Percentiles rank a stretch among this genome's conserved stretches.
Conservation (phyloP, 2,113 vertebrate species). For the Pseudorectes ferrugineus region DNA sequence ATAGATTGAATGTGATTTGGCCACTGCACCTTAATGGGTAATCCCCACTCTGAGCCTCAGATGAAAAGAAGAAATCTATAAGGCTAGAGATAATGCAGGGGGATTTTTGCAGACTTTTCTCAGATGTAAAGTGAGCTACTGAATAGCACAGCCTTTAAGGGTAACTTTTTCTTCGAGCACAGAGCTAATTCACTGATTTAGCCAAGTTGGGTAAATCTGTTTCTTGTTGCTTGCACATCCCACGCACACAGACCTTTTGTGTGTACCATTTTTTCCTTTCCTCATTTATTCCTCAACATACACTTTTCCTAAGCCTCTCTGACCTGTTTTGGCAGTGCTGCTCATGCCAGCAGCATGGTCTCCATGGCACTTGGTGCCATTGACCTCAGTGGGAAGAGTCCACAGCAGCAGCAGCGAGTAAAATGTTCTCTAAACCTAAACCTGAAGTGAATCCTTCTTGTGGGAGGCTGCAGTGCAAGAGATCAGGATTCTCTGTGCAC, state of each 20-base stretch:
- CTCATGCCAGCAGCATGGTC: background rate
- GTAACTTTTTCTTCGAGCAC: conserved; percentile 10
- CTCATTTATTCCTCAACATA: background rate
- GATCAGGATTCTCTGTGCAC: background rate
- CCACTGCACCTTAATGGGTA: conserved; percentile 22
- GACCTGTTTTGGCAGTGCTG: background rate
- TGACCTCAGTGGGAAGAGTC: background rate
- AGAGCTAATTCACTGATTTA: conserved; percentile 18
- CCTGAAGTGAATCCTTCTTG: background rate
- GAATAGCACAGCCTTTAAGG: background rate
- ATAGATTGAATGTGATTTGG: conserved; percentile 9
- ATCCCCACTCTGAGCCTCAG: conserved; percentile 21
- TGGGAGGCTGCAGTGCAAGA: background rate
- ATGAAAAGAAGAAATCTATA: conserved; percentile 35
- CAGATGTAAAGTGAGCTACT: conserved; percentile 14
- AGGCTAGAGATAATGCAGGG: conserved; percentile 20
- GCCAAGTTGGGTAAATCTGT: background rate
- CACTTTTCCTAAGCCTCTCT: background rate
- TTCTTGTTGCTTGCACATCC: background rate
- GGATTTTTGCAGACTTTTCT: conserved; percentile 44
- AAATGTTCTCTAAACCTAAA: background rate
- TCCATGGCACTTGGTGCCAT: background rate
- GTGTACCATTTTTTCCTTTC: background rate
- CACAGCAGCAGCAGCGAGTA: background rate
- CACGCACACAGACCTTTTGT: background rate